phyloP scores from a whole-genome alignment of 2,888 invertebrate species.

The Lasioglossum malachurum region DNA sequence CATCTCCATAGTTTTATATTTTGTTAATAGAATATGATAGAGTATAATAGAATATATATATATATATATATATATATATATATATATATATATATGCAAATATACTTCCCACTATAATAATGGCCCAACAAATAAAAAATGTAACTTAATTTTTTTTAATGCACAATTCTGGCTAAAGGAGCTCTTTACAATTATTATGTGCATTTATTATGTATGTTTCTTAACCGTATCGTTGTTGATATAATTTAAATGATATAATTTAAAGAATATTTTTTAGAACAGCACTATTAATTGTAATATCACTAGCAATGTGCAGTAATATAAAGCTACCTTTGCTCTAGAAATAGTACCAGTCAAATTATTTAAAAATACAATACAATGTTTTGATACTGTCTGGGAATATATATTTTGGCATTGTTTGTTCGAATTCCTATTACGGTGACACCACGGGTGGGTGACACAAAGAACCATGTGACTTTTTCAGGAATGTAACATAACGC shows the following conservation, averaged over 20 bases:
- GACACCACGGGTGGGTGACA: neutral
- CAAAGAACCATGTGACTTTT: neutral
- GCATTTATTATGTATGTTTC: too few relatives aligned
- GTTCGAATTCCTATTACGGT: neutral
- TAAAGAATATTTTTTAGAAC: slow-evolving; percentile 13
- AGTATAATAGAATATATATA: neutral
- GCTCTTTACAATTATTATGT: neutral
- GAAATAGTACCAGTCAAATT: neutral
- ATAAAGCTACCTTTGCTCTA: neutral
- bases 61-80: neutral
- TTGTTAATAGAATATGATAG: neutral
- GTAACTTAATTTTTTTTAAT: neutral
- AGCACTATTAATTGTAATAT: slow-evolving; percentile 12
- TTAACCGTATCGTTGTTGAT: neutral
- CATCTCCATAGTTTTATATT: neutral
- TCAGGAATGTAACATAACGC: slow-evolving; percentile 4
- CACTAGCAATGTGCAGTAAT: slow-evolving; percentile 23
- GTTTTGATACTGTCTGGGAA: neutral
- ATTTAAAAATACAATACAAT: neutral
- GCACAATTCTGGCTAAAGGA: neutral
- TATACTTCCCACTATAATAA: neutral
- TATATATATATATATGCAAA: neutral
- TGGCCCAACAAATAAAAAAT: neutral
- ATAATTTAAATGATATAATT: neutral
- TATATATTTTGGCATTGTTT: neutral